A percentile compares a stretch with the other conserved stretches of the same genome.
Evolutionary conservation across 1,140 invertebrate species (phyloP).

Genomic region (Pogonomyrmex californicus): DNA sequence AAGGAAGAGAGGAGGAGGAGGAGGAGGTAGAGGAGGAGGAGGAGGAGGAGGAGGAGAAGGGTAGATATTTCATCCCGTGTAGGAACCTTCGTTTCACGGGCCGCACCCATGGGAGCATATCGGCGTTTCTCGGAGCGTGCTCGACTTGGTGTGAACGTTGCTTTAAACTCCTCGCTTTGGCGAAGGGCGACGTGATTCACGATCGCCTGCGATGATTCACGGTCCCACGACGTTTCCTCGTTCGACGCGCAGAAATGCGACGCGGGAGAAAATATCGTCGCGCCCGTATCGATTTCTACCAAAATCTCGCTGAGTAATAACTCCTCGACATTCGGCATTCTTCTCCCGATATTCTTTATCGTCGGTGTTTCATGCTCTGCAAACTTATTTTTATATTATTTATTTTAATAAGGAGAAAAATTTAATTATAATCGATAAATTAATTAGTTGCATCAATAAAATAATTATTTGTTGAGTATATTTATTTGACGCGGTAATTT

Average conservation of each 20-base stretch:
- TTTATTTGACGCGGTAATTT: neutral
- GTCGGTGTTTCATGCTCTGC: neutral
- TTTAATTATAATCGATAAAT: constrained; percentile 14
- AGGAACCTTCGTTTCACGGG: constrained; percentile 43
- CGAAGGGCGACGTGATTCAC: constrained; percentile 78
- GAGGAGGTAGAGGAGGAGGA: neutral
- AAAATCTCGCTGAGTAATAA: constrained; percentile 12
- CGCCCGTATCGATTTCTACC: constrained; percentile 44
- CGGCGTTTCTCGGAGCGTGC: constrained; percentile 23
- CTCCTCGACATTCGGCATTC: neutral
- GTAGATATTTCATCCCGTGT: constrained; percentile 70
- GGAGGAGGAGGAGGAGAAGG: neutral
- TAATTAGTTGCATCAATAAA: constrained; percentile 11
- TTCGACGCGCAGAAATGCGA: constrained; percentile 67
- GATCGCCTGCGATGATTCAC: constrained; percentile 77
- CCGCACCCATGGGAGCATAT: constrained; percentile 66
- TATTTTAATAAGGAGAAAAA: neutral
- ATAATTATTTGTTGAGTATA: neutral
- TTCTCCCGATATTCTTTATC: neutral
- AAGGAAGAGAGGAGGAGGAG: neutral
- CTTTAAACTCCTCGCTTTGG: constrained; percentile 51
- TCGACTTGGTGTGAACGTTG: constrained; percentile 41
- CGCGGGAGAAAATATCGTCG: constrained; percentile 57
- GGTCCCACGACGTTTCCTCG: constrained; percentile 70
- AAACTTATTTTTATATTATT: neutral